Base-by-base conservation (phyloP, 2,113 vertebrate genomes). In the Gopherus evgoodei region DNA sequence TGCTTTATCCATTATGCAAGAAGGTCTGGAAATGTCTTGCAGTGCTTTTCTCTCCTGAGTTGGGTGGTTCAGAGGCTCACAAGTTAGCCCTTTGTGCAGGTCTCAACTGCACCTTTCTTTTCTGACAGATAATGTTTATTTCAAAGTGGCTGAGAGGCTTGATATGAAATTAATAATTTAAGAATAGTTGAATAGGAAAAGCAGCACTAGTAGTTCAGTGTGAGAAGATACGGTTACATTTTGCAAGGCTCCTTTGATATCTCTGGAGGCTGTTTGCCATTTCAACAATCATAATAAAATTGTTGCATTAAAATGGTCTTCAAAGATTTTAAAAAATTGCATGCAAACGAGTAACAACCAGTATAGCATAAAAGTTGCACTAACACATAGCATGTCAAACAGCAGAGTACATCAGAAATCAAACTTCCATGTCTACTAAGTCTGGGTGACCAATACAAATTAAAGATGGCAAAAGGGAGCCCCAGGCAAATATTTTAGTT, bases 31-130 rank as follows among this genome's bases (percentile, higher is more conserved):
- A 11, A 25, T 12, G 10, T 4, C 10, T 47, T 29, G 31, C 44
- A 35, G 47, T 27, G 4, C 54, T 88, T 31, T 50, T 17, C 9
- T n/a, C 22, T 14, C 53, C 78, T 35, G 2, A 44, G 13, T 31
- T 31, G 35, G 2, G 42, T n/a, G 19, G 17, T 38, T 21, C 50
- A 6, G 52, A 4, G 16, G n/a, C 22, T 8, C 22, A 24, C 22
- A 17, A 24, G 9, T 50, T 56, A 56, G 25, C 8, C 49, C 29
- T 12, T 81, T 42, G 38, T 17, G 3, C 17, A 2, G 5, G 3
- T 13, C 0, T 0, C 35, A 11, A 35, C 17, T 31, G n/a, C 65
- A 38, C 21, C 22, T 21, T 11, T 21, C 1, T 13, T 25, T 44
- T 52, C 59, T 65, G 53, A 65, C 11, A 29, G 29, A 4, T 44